These are phyloP conservation scores for Hipposideros larvatus DNA, from an alignment of 2,797 vertebrate genomes.

Conservation along the genomic window DNA sequence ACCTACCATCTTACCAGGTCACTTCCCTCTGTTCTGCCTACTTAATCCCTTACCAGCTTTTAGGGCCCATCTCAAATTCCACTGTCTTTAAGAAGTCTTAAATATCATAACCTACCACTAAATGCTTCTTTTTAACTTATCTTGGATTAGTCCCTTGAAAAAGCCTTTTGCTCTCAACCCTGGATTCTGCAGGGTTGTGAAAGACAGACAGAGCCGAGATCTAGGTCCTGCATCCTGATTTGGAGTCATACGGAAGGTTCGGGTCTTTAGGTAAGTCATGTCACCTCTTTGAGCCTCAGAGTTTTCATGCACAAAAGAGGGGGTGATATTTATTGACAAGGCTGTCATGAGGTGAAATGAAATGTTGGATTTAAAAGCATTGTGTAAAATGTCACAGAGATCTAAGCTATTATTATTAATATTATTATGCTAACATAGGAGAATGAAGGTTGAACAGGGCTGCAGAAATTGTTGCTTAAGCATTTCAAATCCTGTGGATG, in stretches of 20 bases:
- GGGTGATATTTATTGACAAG: neutral
- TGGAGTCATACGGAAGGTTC: neutral
- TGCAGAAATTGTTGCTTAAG: neutral
- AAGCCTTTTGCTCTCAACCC: neutral
- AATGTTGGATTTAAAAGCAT: neutral
- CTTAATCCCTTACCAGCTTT: neutral
- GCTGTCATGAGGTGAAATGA: neutral
- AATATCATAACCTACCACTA: neutral
- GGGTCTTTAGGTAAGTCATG: neutral
- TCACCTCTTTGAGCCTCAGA: neutral
- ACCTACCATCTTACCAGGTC: neutral
- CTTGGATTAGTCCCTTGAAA: neutral
- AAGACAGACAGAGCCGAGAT: neutral
- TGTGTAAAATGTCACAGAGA: neutral
- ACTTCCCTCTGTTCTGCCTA: neutral
- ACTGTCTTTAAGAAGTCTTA: neutral
- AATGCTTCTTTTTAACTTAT: neutral
- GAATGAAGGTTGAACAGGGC: neutral
- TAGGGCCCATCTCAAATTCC: neutral
- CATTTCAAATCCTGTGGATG: neutral
- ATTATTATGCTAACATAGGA: neutral
- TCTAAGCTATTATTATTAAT: neutral
- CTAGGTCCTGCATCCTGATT: neutral
- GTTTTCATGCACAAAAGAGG: neutral
- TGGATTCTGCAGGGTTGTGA: neutral